Evolutionary conservation across 1,140 invertebrate species (phyloP).

Genomic region (Cryptotermes secundus): DNA sequence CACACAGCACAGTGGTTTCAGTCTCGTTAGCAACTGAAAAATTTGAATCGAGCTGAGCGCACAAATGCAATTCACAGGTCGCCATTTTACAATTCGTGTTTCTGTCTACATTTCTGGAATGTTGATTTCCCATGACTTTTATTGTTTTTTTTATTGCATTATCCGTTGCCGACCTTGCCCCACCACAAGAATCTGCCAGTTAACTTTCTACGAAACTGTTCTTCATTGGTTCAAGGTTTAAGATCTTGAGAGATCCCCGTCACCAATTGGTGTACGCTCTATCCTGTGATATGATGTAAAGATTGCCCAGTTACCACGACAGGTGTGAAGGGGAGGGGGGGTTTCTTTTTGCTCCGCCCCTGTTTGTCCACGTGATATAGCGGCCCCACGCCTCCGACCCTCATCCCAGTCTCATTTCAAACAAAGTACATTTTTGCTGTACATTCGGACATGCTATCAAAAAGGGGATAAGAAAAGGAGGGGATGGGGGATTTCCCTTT

Average conservation of each 20-base stretch:
- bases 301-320: constrained; percentile 2
- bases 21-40: too few relatives aligned
- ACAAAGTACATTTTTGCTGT: too few relatives aligned
- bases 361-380: not conserved
- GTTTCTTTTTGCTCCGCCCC: not conserved
- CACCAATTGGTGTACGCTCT: not conserved
- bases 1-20: too few relatives aligned
- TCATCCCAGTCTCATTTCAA: not conserved
- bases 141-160: not conserved
- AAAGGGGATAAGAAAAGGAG: too few relatives aligned
- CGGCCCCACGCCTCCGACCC: not conserved
- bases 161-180: not conserved
- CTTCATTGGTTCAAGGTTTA: constrained; percentile 2
- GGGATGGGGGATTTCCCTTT: too few relatives aligned
- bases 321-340: not conserved
- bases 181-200: not conserved
- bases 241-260: not conserved
- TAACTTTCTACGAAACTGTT: not conserved
- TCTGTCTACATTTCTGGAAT: not conserved
- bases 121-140: not conserved
- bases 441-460: too few relatives aligned
- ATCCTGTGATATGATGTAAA: not conserved
- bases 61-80: too few relatives aligned
- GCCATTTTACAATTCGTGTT: too few relatives aligned
- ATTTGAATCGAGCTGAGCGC: too few relatives aligned